phyloP scores from a whole-genome alignment of 2,113 vertebrate genomes.

The Saccopteryx leptura region DNA sequence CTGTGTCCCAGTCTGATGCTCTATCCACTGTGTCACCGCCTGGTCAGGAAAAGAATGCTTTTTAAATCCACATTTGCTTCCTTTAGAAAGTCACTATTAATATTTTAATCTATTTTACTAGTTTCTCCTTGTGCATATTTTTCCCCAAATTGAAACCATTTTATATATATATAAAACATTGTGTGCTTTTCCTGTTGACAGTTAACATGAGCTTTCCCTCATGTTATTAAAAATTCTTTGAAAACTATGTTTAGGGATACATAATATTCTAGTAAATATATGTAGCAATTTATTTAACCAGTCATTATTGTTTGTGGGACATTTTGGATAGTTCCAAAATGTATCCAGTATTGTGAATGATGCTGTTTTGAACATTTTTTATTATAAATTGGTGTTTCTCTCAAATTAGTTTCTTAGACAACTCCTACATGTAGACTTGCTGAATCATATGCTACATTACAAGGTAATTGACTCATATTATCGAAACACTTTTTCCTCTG shows the following conservation, averaged over 20 bases:
- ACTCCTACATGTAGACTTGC: background rate
- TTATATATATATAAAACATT: background rate
- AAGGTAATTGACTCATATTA: slow-evolving; percentile 32
- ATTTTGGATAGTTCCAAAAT: background rate
- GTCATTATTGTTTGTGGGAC: background rate
- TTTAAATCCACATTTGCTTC: slow-evolving; percentile 27
- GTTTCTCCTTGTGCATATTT: slow-evolving; percentile 23
- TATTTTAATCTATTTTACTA: slow-evolving; percentile 38
- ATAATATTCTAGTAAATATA: background rate
- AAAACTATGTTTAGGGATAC: background rate
- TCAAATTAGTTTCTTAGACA: slow-evolving; percentile 40
- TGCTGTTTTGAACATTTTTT: background rate
- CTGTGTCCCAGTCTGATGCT: no score
- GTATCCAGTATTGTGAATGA: background rate
- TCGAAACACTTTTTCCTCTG: background rate
- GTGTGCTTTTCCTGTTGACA: background rate
- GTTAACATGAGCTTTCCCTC: background rate
- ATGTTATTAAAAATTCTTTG: slow-evolving; percentile 38
- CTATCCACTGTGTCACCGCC: no score
- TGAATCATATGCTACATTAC: slow-evolving; percentile 6
- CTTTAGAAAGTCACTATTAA: background rate
- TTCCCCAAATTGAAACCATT: background rate
- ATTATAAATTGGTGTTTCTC: background rate
- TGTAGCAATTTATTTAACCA: slow-evolving; percentile 51
- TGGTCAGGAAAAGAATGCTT: background rate